phyloP scores from a whole-genome alignment of 2,888 invertebrate genomes.

The Sinohyriopsis cumingii region DNA sequence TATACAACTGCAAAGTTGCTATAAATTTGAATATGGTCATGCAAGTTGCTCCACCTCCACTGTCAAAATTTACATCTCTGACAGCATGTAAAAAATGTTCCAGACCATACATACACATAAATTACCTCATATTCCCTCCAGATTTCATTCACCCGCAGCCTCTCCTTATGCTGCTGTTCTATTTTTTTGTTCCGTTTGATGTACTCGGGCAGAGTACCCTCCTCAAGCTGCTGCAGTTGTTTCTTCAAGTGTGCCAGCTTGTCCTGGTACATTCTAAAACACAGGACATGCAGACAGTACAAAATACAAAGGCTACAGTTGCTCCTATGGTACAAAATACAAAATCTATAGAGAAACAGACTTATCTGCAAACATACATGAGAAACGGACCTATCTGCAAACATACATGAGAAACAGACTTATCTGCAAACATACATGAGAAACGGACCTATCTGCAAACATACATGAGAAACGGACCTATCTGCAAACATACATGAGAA shows the following conservation, averaged over 20 bases:
- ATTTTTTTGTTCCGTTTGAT: slow-evolving; percentile 85
- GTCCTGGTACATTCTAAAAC: slow-evolving; percentile 82
- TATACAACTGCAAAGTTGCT: too few species aligned
- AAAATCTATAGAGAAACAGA: too few species aligned
- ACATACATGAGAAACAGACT: too few species aligned
- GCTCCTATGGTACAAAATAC: too few species aligned
- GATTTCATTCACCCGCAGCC: slow-evolving; percentile 74
- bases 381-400: too few species aligned
- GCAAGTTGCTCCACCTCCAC: background rate
- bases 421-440: too few species aligned
- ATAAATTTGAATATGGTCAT: background rate
- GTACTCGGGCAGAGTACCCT: slow-evolving; percentile 90
- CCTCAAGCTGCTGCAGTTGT: slow-evolving; percentile 90
- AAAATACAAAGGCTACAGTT: background rate
- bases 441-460: too few species aligned
- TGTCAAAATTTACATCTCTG: background rate
- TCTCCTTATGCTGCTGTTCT: slow-evolving; percentile 86
- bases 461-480: too few species aligned
- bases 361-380: too few species aligned
- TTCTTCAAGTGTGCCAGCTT: slow-evolving; percentile 90
- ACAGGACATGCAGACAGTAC: background rate
- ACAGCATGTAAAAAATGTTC: background rate
- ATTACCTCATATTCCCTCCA: slow-evolving; percentile 70
- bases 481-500: too few species aligned
- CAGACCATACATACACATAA: background rate